phyloP scores from a whole-genome alignment of 2,113 vertebrate species.

The Toxotes jaculatrix region DNA sequence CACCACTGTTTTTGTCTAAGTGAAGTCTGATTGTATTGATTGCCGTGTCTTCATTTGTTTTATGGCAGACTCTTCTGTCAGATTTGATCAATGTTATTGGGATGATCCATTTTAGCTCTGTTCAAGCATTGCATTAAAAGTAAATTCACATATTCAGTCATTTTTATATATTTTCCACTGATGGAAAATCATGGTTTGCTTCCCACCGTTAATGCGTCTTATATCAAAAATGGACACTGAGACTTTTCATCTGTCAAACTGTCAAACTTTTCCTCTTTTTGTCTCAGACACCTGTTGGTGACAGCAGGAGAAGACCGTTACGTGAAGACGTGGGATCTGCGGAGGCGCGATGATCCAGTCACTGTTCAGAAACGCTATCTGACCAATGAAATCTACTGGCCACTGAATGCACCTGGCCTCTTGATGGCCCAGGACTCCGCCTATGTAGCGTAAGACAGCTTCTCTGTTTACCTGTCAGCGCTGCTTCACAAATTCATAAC shows the following conservation, averaged over 20 bases:
- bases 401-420: conserved; percentile 88
- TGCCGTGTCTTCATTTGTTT: conserved; percentile 21
- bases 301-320: conserved; percentile 92
- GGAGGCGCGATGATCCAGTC: conserved; percentile 86
- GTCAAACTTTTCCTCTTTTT: not conserved
- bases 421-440: conserved; percentile 90
- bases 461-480: too few species aligned
- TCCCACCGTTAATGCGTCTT: not conserved
- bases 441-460: conserved; percentile 87
- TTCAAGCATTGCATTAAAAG: not conserved
- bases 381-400: conserved; percentile 92
- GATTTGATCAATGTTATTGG: conserved; percentile 27
- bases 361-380: conserved; percentile 89
- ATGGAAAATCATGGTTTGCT: not conserved
- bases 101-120: not conserved
- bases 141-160: conserved; percentile 13
- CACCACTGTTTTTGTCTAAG: not conserved
- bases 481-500: too few species aligned
- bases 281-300: conserved; percentile 88
- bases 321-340: conserved; percentile 95
- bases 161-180: conserved; percentile 5
- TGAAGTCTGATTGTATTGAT: conserved; percentile 29
- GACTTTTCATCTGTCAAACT: not conserved
- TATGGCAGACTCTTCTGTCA: conserved; percentile 5
- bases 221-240: not conserved